phyloP scores from a whole-genome alignment of 2,888 invertebrate species.

The Dinocampus coccinellae region DNA sequence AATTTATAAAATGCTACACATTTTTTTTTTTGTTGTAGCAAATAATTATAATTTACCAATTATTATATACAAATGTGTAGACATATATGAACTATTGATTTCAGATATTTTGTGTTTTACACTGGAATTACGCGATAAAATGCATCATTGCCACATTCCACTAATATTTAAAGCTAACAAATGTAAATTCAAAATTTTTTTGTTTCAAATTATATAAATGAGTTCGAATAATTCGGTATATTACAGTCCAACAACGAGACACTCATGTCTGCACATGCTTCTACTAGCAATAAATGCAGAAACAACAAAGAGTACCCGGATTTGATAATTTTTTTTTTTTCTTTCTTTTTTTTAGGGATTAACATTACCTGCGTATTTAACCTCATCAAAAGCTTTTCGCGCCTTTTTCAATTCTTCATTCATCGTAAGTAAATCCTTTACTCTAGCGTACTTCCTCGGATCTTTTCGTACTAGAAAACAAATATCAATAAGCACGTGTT shows the following conservation, averaged over 20 bases:
- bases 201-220: constrained; percentile 7
- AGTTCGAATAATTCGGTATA: constrained; percentile 19
- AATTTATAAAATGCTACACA: constrained; percentile 38
- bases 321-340: constrained; percentile 17
- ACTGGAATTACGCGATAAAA: not conserved
- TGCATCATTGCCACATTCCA: constrained; percentile 29
- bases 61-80: not conserved
- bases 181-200: not conserved
- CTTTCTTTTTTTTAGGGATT: constrained; percentile 53
- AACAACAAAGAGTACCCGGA: constrained; percentile 30
- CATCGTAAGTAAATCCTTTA: constrained; percentile 97
- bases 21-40: not conserved
- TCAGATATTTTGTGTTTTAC: not conserved
- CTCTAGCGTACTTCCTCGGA: constrained; percentile 94
- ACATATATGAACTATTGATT: not conserved
- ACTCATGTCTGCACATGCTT: constrained; percentile 26
- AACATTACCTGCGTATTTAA: constrained; percentile 90
- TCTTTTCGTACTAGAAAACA: constrained; percentile 90
- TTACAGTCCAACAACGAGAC: constrained; percentile 14
- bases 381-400: constrained; percentile 99
- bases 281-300: constrained; percentile 37
- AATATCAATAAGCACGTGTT: too few species aligned
- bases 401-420: constrained; percentile 99
- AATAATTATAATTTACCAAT: not conserved
- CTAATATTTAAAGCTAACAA: constrained; percentile 20